A percentile compares a stretch with the other conserved stretches of the same genome.
phyloP scores from a whole-genome alignment of 2,113 vertebrate species.

The Oxyura jamaicensis region DNA sequence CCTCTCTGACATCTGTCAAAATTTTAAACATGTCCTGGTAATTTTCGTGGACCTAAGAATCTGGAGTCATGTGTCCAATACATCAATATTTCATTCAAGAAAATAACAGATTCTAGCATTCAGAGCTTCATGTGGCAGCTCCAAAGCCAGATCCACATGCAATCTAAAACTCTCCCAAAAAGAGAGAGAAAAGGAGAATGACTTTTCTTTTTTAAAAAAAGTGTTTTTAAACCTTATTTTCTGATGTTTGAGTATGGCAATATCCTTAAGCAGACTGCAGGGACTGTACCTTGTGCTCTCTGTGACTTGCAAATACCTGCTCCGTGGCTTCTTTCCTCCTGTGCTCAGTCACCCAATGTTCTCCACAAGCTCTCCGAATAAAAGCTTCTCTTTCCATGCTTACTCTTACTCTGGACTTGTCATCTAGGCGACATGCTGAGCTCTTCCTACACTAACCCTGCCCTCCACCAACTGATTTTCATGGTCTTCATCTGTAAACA shows the following conservation, averaged over 20 bases:
- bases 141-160: neutral
- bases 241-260: neutral
- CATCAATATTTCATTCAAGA: neutral
- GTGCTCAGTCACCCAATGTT: neutral
- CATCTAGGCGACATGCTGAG: neutral
- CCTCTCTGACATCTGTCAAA: neutral
- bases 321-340: neutral
- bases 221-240: neutral
- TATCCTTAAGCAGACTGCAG: neutral
- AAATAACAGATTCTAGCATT: neutral
- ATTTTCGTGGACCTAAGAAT: neutral
- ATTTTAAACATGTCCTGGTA: neutral
- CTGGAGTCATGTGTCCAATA: neutral
- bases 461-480: neutral
- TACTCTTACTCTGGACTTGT: conserved; percentile 1
- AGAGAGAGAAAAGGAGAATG: neutral
- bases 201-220: neutral
- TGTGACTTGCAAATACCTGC: neutral
- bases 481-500: neutral
- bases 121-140: neutral
- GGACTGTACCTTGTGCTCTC: neutral
- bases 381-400: neutral
- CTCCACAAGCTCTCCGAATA: neutral
- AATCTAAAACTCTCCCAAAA: neutral
- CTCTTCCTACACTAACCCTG: neutral